phyloP scores from a whole-genome alignment of 1,140 invertebrate genomes.

The Musca vetustissima region DNA sequence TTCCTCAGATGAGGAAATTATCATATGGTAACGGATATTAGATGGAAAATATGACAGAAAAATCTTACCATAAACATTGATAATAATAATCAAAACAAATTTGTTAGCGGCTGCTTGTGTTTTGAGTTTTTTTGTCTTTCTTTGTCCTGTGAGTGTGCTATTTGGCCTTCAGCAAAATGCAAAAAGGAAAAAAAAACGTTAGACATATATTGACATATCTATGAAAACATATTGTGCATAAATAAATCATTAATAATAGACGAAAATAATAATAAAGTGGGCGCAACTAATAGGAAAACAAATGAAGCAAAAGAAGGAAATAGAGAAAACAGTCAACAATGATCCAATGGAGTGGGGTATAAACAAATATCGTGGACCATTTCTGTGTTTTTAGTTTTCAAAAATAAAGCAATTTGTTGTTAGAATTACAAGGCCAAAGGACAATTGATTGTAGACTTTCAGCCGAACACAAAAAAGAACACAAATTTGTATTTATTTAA shows the following conservation, averaged over 20 bases:
- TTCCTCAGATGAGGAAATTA: too few relatives aligned
- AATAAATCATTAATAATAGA: slow-evolving; percentile 29
- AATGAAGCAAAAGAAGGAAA: background rate
- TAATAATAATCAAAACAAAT: slow-evolving; percentile 15
- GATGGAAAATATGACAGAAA: background rate
- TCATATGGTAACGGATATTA: too few relatives aligned
- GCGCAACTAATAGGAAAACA: slow-evolving; percentile 11
- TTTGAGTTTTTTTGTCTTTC: too few relatives aligned
- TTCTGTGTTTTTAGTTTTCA: too few relatives aligned
- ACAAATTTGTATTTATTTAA: too few relatives aligned
- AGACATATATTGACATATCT: background rate
- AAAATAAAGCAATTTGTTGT: background rate
- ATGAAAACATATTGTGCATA: slow-evolving; percentile 26
- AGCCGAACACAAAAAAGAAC: too few relatives aligned
- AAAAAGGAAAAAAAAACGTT: background rate
- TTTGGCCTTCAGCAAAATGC: background rate
- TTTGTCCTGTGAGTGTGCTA: background rate
- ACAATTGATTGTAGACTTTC: slow-evolving; percentile 6
- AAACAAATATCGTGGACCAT: too few relatives aligned
- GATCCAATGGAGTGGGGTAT: background rate
- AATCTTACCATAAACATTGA: slow-evolving; percentile 7
- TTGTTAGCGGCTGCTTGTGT: background rate
- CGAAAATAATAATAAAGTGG: slow-evolving; percentile 9
- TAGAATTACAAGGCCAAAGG: too few relatives aligned
- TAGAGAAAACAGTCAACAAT: background rate